Conservation (phyloP, 2,888 invertebrate species). For the Homarus gammarus region DNA sequence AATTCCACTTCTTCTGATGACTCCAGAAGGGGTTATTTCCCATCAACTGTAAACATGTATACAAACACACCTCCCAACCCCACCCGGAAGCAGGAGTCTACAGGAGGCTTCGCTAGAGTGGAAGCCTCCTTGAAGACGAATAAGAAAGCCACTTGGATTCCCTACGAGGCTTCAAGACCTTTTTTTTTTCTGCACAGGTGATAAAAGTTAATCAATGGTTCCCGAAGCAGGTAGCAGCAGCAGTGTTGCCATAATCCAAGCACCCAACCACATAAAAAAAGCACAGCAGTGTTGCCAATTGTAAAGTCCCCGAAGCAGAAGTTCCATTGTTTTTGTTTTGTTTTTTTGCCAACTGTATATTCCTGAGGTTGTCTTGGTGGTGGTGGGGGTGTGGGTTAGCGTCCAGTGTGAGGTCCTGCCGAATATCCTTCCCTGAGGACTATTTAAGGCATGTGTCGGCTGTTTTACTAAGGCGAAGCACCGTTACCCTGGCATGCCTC, state of each 20-base stretch:
- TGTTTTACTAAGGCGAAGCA: not conserved
- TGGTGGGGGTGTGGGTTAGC: not conserved
- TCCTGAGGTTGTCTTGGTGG: not conserved
- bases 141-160: conserved; percentile 8
- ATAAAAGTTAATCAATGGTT: not conserved
- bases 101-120: not conserved
- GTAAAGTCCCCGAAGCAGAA: conserved; percentile 8
- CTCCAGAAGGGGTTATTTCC: conserved; percentile 40
- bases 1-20: conserved; percentile 46
- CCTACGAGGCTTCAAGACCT: no score
- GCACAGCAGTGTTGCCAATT: conserved; percentile 10
- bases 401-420: not conserved
- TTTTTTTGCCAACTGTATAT: not conserved
- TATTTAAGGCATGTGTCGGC: not conserved
- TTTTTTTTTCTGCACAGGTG: no score
- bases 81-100: not conserved
- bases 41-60: not conserved
- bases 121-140: not conserved
- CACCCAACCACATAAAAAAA: not conserved
- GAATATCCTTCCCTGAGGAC: no score
- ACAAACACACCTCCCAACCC: not conserved
- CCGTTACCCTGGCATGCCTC: not conserved
- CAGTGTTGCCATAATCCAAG: conserved; percentile 21
- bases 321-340: not conserved
- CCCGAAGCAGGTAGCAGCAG: no score